Base-by-base conservation (phyloP, 2,888 invertebrate genomes). In the Andricus curvator region DNA sequence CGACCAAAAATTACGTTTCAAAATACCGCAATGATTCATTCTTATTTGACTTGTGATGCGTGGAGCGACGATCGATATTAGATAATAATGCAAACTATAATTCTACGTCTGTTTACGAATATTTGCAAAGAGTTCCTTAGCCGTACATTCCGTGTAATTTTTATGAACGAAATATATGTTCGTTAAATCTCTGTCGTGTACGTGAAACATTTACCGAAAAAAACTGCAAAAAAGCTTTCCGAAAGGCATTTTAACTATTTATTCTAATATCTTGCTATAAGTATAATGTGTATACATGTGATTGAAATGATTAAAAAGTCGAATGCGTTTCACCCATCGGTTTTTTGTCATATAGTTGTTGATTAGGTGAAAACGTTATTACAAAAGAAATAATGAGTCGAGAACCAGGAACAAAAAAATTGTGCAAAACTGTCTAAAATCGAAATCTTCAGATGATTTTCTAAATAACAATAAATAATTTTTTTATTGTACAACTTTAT, bases 61-160 rank as follows among this genome's bases (percentile, higher is more conserved):
- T 25, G 25, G 15, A 22, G 9, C n/a, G 48, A 56, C 20, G n/a
- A 56, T n/a, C 20, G 29, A 56, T 51, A 56, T 51, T 33, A 74
- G 29, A 74, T 74, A 70, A 48, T 44, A 20, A 48, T 70, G 29
- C 51, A 44, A 20, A 70, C 13, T 44, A 4, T 41, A 67, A 67
- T n/a, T 41, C 20, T 41, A 15, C 41, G n/a, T 29, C n/a, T 56
- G 29, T 74, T 56, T 74, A 74, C 29, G 20, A 56, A 56, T 74
- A 22, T 74, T 56, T 74, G 33, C n/a, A 33, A 56, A 56, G 51
- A 74, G 29, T 60, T 74, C 37, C 56, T 56, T 74, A 70, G 51
- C 29, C 20, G 48, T 56, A 74, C 74, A 74, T 74, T 74, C 74
- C 74, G 4, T 74, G 56, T 74, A 51, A 74, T 74, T 74, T 74